A percentile compares a stretch with the other conserved stretches of the same genome.
Conservation (phyloP, 2,113 vertebrate species). For the Cyprinodon brontotheroides region DNA sequence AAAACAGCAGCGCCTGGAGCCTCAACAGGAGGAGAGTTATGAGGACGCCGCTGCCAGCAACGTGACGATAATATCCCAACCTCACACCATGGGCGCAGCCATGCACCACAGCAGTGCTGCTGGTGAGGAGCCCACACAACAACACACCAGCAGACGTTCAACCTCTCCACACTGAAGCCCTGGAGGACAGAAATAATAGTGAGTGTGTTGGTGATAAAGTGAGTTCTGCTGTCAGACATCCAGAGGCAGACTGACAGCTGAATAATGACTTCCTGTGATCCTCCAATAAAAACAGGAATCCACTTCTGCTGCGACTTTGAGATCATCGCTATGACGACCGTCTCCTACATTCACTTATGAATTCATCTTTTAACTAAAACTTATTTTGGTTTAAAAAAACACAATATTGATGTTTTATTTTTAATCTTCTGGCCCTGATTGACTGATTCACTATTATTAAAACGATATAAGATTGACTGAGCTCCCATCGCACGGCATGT, state of each 20-base stretch:
- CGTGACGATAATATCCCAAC: conserved; percentile 52
- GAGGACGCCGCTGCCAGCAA: conserved; percentile 42
- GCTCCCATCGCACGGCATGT: too few relatives aligned
- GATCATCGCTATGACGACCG: too few relatives aligned
- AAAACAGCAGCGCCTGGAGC: conserved; percentile 32
- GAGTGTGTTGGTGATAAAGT: conserved; percentile 2
- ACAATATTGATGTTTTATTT: too few relatives aligned
- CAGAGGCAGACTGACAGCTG: conserved; percentile 27
- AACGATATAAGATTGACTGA: too few relatives aligned
- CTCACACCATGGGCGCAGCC: conserved; percentile 45
- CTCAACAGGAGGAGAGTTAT: conserved; percentile 23
- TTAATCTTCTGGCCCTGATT: too few relatives aligned
- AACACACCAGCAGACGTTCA: conserved; percentile 25
- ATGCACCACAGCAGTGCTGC: conserved; percentile 30
- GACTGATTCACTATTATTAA: too few relatives aligned
- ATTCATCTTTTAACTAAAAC: too few relatives aligned
- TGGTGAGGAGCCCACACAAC: not conserved
- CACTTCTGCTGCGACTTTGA: too few relatives aligned
- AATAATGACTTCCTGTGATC: conserved; percentile 6
- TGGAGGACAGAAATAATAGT: conserved; percentile 27
- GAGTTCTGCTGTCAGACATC: conserved; percentile 22
- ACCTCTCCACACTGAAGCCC: conserved; percentile 37
- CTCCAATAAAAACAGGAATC: too few relatives aligned
- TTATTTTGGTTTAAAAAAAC: too few relatives aligned
- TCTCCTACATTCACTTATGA: too few relatives aligned